phyloP scores from a whole-genome alignment of 53 echinoderm and acorn worm genomes.

The Henricia sp. region DNA sequence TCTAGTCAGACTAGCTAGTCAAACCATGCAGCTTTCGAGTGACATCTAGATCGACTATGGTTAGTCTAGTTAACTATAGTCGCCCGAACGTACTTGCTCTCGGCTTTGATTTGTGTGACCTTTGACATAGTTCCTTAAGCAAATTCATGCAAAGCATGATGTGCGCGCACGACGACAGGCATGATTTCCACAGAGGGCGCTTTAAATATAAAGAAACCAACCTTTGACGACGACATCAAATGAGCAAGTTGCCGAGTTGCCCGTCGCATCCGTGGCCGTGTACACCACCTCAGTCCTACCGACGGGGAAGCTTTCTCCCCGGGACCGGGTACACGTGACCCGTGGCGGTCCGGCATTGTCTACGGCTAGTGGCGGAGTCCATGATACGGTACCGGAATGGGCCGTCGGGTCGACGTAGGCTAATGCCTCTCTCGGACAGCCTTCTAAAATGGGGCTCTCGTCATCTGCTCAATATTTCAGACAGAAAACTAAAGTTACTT shows the following conservation, averaged over 20 bases:
- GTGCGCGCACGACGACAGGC: too few relatives aligned
- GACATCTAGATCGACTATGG: too few relatives aligned
- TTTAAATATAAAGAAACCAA: too few relatives aligned
- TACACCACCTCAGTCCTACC: conserved; percentile 70
- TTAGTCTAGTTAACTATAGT: too few relatives aligned
- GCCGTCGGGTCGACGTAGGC: conserved; percentile 60
- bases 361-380: conserved; percentile 59
- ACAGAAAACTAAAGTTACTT: too few relatives aligned
- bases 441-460: conserved; percentile 28
- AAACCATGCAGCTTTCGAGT: too few relatives aligned
- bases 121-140: too few relatives aligned
- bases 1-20: too few relatives aligned
- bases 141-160: too few relatives aligned
- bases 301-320: conserved; percentile 62
- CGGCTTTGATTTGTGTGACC: too few relatives aligned
- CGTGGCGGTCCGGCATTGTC: conserved; percentile 68
- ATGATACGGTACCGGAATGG: conserved; percentile 44
- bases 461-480: conserved; percentile 21
- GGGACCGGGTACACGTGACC: conserved; percentile 59
- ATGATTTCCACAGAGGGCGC: too few relatives aligned
- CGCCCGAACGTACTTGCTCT: too few relatives aligned
- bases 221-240: conserved; percentile 68
- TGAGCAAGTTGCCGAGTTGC: conserved; percentile 69
- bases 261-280: conserved; percentile 72
- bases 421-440: conserved; percentile 64